Evolutionary conservation across 2,797 vertebrate genomes (phyloP), one percentile per base, ranked within the genome.

Genomic region (Enteromius mattozi): DNA sequence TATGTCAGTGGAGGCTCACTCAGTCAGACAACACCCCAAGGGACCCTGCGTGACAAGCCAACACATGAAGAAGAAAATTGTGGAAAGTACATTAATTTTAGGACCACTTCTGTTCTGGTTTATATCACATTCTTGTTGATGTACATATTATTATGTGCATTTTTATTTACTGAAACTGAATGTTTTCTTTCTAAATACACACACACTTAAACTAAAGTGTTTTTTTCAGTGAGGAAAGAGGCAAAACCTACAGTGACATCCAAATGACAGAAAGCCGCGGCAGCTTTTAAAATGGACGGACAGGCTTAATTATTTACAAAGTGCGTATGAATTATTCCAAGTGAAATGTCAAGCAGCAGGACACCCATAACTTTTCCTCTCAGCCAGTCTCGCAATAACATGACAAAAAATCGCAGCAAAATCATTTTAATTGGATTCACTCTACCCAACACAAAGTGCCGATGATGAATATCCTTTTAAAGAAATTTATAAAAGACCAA

Each of bases 281-380:
- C 75, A 88, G 80, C 81, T 85, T 81, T 88, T 84, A 84, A 89
- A 84, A 86, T 30, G 66, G 77, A 86, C 77, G 68, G 61, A 74
- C 37, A 1, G 87, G 87, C 61, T 93, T 89, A 92, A 92, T 91
- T 92, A 93, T 93, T 93, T 91, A 92, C 91, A 91, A 88, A 78
- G 30, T 90, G 89, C 76, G 82, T 86, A 90, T 92, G 89, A 94
- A 93, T 92, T 91, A 93, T 94, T 93, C 85, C 89, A 85, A 65
- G 83, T 86, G 82, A 92, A 92, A 92, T 88, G 88, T 61, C 90
- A 92, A 92, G 87, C 87, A 89, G 63, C 45, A 87, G 87, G 80
- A 85, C 77, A 81, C 56, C 66, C 51, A 68, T 74, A 72, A 81
- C 75, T 68, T 85, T 65, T 80, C 81, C 83, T 69, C 75, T 76